Percentiles rank a stretch among this genome's conserved stretches.
These are phyloP conservation scores for Eupithecia inturbata DNA, from an alignment of 2,888 invertebrate species.

Conservation along the genomic window DNA sequence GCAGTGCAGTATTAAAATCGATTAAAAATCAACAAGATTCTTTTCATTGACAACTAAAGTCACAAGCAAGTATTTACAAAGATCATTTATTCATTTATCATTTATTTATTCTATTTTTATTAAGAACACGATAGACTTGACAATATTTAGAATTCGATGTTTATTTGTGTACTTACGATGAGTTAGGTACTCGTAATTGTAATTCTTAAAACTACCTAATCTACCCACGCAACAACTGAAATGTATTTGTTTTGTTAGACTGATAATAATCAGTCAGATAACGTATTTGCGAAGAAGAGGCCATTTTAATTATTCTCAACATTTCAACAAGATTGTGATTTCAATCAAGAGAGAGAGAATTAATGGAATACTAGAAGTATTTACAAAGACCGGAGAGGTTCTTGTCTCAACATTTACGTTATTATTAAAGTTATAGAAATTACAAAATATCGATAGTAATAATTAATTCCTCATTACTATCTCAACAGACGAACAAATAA, in stretches of 20 bases:
- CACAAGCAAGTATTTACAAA: no score
- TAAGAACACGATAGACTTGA: background rate
- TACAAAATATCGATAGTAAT: background rate
- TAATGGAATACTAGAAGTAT: conserved; percentile 1
- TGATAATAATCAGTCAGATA: background rate
- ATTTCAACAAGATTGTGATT: background rate
- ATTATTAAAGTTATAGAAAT: no score
- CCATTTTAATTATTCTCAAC: background rate
- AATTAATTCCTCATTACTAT: background rate
- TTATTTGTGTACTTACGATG: background rate
- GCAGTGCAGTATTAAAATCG: no score
- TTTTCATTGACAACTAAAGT: no score
- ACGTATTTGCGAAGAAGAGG: background rate
- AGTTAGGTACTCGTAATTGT: no score
- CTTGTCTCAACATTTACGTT: no score
- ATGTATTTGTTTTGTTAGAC: background rate
- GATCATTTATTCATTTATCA: no score
- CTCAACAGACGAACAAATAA: background rate
- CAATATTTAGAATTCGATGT: background rate
- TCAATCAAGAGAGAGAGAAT: background rate
- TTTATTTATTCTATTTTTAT: no score
- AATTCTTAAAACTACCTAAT: background rate
- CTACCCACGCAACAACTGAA: background rate
- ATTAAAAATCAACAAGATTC: no score
- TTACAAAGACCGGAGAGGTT: background rate